Base-by-base conservation (phyloP, 2,888 invertebrate genomes). In the Tetragonisca angustula region DNA sequence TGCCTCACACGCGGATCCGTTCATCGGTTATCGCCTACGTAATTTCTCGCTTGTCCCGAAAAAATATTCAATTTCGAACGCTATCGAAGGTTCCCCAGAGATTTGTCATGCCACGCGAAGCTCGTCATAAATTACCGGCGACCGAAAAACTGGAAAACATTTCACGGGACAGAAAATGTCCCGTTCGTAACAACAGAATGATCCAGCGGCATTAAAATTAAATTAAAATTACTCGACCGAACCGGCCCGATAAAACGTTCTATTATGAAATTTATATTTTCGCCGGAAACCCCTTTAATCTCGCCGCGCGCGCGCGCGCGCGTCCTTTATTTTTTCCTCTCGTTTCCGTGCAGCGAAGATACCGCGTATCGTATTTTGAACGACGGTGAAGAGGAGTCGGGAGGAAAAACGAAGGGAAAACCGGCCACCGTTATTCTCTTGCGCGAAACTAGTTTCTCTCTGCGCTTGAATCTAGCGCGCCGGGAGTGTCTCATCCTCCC, bases 201-300 rank as follows among this genome's bases (percentile, higher is more conserved):
- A 76, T 83, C 27, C 15, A 43, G 59, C 21, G 11, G 43, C 69
- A 59, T n/a, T n/a, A n/a, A n/a, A n/a, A n/a, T n/a, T n/a, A 67
- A 80, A 75, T 82, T 59, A 75, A 72, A 81, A 83, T 81, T 76
- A 83, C 56, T 67, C 76, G 54, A 43, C 27, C 50, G 50, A 52
- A 54, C 62, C 59, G 9, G 43, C 65, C 50, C 77, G 69, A 69
- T 76, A 52, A 81, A 83, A 77, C 56, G 83, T 76, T 69, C 59
- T 59, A 74, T 76, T 67, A 67, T 65, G 73, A 70, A 70, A 77
- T 81, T 83, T 70, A 74, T 81, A 81, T 76, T 81, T 71, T 24
- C 43, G 36, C 56, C n/a, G 27, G 61, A 36, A 64, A 56, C 11
- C 70, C 69, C 59, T 83, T 83, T 76, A 83, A 81, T 81, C 56